Conservation (phyloP, 2,113 vertebrate genomes). For the Lepus americanus region DNA sequence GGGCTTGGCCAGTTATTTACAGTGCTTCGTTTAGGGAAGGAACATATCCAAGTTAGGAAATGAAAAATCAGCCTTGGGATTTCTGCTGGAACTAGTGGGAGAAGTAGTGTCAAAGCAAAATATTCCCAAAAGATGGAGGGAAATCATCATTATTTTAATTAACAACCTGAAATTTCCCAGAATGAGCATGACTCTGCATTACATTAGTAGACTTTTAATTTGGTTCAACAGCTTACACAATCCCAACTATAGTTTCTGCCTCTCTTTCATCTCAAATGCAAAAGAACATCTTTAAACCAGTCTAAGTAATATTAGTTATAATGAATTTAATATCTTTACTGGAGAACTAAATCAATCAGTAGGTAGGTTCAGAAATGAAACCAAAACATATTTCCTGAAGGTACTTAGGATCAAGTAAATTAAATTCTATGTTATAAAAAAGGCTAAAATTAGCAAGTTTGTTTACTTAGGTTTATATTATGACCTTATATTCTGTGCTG, state of each 20-base stretch:
- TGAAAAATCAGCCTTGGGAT: not conserved
- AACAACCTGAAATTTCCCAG: not conserved
- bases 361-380: slow-evolving; percentile 9
- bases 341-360: not conserved
- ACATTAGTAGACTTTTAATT: not conserved
- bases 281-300: slow-evolving; percentile 7
- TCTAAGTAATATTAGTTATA: slow-evolving; percentile 21
- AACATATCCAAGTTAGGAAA: not conserved
- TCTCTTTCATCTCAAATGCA: slow-evolving; percentile 11
- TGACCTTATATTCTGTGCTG: not conserved
- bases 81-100: not conserved
- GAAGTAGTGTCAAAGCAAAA: slow-evolving; percentile 32
- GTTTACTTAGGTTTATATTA: not conserved
- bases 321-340: slow-evolving; percentile 8
- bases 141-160: slow-evolving; percentile 28
- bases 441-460: slow-evolving; percentile 32
- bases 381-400: slow-evolving; percentile 34
- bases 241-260: not conserved
- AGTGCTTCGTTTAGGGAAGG: not conserved
- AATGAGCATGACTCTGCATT: not conserved
- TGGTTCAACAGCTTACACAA: not conserved
- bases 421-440: slow-evolving; percentile 16
- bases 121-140: not conserved
- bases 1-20: not conserved
- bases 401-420: slow-evolving; percentile 7